A percentile compares a stretch with the other conserved stretches of the same genome.
These are phyloP conservation scores for Acanthosepion pharaonis DNA, from an alignment of 2,888 invertebrate species.

Conservation along the genomic window DNA sequence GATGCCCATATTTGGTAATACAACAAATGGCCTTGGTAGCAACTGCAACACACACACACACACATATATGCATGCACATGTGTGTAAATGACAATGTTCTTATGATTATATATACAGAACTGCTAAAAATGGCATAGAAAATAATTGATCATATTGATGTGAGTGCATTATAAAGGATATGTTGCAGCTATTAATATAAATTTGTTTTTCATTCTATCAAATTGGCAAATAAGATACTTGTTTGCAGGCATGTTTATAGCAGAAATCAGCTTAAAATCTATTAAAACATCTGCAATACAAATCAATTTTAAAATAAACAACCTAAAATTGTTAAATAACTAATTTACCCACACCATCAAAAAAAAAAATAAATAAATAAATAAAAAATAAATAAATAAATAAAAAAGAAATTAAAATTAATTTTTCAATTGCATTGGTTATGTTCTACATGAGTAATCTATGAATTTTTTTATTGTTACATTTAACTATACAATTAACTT, in stretches of 20 bases:
- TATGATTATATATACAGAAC: neutral
- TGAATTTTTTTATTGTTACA: too few relatives aligned
- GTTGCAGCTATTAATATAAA: neutral
- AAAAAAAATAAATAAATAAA: too few relatives aligned
- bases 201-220: neutral
- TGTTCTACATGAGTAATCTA: too few relatives aligned
- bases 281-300: neutral
- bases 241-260: neutral
- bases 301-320: neutral
- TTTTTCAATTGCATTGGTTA: too few relatives aligned
- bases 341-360: too few relatives aligned
- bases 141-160: neutral
- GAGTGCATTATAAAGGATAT: neutral
- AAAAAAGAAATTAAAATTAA: too few relatives aligned
- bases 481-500: too few relatives aligned
- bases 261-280: neutral
- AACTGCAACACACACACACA: neutral
- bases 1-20: slow-evolving; percentile 22
- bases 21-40: neutral
- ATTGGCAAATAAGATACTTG: neutral
- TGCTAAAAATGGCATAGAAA: neutral
- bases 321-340: neutral
- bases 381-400: too few relatives aligned
- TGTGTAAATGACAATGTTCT: neutral
- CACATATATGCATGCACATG: neutral